Percentiles rank a stretch among this genome's conserved stretches.
phyloP scores from a whole-genome alignment of 2,888 invertebrate genomes.

The Tetragonula carbonaria region DNA sequence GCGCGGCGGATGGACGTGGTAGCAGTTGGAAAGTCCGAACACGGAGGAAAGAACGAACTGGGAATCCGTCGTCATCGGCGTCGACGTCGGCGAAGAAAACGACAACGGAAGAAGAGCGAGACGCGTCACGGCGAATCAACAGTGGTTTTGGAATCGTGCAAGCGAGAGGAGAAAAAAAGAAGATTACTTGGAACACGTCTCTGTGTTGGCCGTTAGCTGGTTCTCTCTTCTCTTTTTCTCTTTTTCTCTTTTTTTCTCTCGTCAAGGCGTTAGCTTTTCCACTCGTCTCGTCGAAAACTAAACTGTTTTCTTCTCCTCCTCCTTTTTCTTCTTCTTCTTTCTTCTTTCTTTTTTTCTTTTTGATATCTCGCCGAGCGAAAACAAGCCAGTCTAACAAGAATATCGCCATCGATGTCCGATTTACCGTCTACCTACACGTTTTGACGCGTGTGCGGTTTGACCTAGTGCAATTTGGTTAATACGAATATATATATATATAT shows the following conservation, averaged over 20 bases:
- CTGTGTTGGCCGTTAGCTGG: background rate
- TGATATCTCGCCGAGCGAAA: background rate
- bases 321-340: no score
- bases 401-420: background rate
- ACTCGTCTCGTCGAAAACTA: background rate
- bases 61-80: conserved; percentile 55
- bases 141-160: conserved; percentile 8
- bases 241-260: background rate
- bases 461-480: conserved; percentile 12
- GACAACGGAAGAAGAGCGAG: conserved; percentile 62
- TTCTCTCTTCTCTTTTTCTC: background rate
- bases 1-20: conserved; percentile 78
- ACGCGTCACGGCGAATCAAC: conserved; percentile 1
- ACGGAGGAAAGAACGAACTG: conserved; percentile 68
- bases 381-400: background rate
- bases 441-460: conserved; percentile 7
- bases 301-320: no score
- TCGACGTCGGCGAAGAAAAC: conserved; percentile 58
- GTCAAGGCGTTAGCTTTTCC: background rate
- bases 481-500: no score
- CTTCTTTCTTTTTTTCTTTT: no score
- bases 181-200: background rate
- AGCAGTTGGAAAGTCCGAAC: conserved; percentile 71
- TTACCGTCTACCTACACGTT: background rate
- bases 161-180: conserved; percentile 20